phyloP scores from a whole-genome alignment of 2,113 vertebrate species.

The Propithecus coquereli region DNA sequence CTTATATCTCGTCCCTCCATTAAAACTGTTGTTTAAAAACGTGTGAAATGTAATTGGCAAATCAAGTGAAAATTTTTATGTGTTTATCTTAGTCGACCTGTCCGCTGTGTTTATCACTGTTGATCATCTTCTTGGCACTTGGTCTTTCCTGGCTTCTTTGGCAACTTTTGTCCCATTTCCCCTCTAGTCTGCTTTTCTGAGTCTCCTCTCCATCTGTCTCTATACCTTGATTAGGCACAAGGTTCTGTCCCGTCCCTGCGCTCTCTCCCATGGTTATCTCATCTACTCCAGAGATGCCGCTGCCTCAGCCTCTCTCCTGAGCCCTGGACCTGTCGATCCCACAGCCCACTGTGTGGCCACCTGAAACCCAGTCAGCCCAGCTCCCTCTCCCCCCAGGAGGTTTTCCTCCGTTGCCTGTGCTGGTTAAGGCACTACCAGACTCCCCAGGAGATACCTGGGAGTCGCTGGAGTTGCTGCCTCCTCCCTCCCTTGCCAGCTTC shows the following conservation, averaged over 20 bases:
- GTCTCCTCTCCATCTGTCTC: background rate
- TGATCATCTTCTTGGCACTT: background rate
- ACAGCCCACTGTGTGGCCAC: rapidly evolving
- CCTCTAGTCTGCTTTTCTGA: background rate
- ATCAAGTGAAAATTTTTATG: background rate
- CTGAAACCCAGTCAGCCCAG: background rate
- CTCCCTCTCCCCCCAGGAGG: background rate
- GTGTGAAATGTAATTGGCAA: background rate
- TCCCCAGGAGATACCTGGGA: background rate
- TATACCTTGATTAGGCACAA: background rate
- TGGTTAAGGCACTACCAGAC: background rate
- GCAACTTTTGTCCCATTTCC: background rate
- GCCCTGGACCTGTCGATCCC: background rate
- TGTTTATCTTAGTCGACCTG: background rate
- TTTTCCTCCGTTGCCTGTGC: background rate
- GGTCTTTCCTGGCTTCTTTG: background rate
- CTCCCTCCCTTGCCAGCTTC: no score
- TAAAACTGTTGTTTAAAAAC: background rate
- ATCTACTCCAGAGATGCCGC: background rate
- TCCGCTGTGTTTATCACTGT: background rate
- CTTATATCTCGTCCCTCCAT: background rate
- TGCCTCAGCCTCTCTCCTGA: background rate
- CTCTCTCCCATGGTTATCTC: rapidly evolving
- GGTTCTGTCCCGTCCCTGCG: background rate
- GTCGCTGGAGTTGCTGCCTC: background rate